Evolutionary conservation across 2,888 invertebrate species (phyloP).

Genomic region (Cloeon dipterum): DNA sequence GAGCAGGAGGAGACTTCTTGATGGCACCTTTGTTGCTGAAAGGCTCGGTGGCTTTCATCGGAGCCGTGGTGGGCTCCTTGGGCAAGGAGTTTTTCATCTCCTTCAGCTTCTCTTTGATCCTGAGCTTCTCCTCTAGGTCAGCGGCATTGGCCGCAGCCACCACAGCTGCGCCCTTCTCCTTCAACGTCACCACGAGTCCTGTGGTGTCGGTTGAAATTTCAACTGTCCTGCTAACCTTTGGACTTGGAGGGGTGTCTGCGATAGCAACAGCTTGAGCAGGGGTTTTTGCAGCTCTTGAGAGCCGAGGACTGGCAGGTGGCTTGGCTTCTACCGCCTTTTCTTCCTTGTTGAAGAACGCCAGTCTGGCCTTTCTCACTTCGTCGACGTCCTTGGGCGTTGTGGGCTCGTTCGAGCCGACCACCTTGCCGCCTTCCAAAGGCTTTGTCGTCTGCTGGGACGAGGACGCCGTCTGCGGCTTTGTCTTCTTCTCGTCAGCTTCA

Average conservation of each 20-base stretch:
- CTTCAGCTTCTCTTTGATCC: slow-evolving; percentile 43
- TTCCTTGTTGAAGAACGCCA: slow-evolving; percentile 16
- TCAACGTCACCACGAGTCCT: too few relatives aligned
- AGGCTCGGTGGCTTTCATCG: not conserved
- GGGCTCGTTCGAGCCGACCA: slow-evolving; percentile 6
- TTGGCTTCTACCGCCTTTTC: not conserved
- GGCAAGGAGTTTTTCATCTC: slow-evolving; percentile 57
- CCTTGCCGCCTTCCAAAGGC: slow-evolving; percentile 3
- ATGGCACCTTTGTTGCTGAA: slow-evolving; percentile 3
- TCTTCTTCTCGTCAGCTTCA: not conserved
- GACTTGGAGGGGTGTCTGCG: not conserved
- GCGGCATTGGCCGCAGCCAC: slow-evolving; percentile 5
- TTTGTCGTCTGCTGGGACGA: not conserved
- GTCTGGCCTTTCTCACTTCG: slow-evolving; percentile 16
- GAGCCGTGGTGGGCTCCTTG: slow-evolving; percentile 14
- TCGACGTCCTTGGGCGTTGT: slow-evolving; percentile 11
- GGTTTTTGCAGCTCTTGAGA: not conserved
- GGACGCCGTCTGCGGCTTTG: not conserved
- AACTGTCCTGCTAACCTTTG: not conserved
- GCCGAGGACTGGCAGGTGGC: not conserved
- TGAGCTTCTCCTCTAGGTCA: slow-evolving; percentile 9
- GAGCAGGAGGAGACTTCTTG: slow-evolving; percentile 6
- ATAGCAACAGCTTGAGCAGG: not conserved
- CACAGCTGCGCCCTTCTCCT: not conserved
- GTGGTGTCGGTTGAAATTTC: not conserved